Conservation (phyloP, 2,888 invertebrate species). For the Acleris laterana region DNA sequence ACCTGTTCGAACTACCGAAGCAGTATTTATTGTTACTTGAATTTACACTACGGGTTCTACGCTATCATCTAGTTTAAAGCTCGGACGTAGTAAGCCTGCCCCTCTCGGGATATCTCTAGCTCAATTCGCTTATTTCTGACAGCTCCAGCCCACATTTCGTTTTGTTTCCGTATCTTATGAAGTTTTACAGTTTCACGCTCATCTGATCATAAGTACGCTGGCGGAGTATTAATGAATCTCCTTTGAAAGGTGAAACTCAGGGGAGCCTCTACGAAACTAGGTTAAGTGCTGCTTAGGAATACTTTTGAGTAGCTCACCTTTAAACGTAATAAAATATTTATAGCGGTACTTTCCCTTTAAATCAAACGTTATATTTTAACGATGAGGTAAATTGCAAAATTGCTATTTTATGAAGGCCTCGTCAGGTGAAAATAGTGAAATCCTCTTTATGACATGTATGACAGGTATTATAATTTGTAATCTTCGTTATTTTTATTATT, state of each 20-base stretch:
- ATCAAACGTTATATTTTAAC: constrained; percentile 2
- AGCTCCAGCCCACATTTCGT: constrained; percentile 16
- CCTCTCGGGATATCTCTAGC: constrained; percentile 1
- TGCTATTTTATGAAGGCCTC: neutral
- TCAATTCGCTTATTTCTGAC: constrained; percentile 6
- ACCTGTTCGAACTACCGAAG: too few relatives aligned
- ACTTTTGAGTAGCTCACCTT: constrained; percentile 26
- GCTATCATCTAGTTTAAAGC: neutral
- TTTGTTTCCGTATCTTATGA: constrained; percentile 17
- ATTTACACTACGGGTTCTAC: neutral
- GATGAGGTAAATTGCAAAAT: constrained; percentile 10
- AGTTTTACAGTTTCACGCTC: constrained; percentile 7
- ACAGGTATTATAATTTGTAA: too few relatives aligned
- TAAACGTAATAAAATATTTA: constrained; percentile 31
- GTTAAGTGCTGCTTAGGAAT: constrained; percentile 33
- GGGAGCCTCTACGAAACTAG: constrained; percentile 26
- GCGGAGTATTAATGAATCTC: constrained; percentile 15
- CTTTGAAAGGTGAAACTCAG: constrained; percentile 20
- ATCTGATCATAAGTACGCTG: constrained; percentile 3
- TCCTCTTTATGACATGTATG: too few relatives aligned
- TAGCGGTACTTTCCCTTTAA: constrained; percentile 15
- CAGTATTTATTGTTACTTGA: too few relatives aligned
- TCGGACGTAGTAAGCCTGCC: constrained; percentile 1
- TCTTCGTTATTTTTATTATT: too few relatives aligned
- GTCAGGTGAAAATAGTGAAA: neutral